Evolutionary conservation across 2,888 invertebrate species (phyloP).

Genomic region (Herminia tarsipennalis): DNA sequence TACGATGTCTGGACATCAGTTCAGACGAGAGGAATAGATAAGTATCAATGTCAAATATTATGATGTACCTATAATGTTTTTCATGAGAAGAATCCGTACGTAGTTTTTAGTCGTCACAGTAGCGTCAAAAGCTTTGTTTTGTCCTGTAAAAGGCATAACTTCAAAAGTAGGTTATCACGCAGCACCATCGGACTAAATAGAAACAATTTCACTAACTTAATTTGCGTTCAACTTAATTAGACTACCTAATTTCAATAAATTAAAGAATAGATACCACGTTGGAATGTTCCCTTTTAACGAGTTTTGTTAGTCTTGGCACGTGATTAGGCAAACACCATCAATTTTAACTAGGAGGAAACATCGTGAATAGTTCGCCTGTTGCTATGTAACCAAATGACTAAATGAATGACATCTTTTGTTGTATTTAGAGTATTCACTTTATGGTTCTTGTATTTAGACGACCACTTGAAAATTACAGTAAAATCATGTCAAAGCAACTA

Average conservation of each 20-base stretch:
- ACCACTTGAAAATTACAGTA: slow-evolving; percentile 31
- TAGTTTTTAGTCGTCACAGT: too few species aligned
- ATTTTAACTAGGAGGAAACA: slow-evolving; percentile 22
- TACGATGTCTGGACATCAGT: too few species aligned
- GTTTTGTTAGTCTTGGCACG: slow-evolving; percentile 28
- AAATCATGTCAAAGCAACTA: slow-evolving; percentile 35
- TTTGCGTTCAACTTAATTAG: slow-evolving; percentile 30
- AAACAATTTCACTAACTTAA: slow-evolving; percentile 15
- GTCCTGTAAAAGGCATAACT: too few species aligned
- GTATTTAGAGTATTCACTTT: slow-evolving; percentile 27
- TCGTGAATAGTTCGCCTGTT: slow-evolving; percentile 8
- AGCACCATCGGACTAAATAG: too few species aligned
- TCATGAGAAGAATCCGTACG: too few species aligned
- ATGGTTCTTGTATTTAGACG: too few species aligned
- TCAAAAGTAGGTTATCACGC: too few species aligned
- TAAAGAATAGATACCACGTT: slow-evolving; percentile 8
- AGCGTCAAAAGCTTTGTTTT: too few species aligned
- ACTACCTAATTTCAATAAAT: slow-evolving; percentile 23
- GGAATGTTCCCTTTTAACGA: slow-evolving; percentile 36
- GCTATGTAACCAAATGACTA: slow-evolving; percentile 31
- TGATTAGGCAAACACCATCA: slow-evolving; percentile 31
- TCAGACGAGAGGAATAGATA: too few species aligned
- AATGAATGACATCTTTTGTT: slow-evolving; percentile 35
- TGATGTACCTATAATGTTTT: too few species aligned
- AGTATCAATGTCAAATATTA: too few species aligned